phyloP scores from a whole-genome alignment of 2,888 invertebrate genomes.

The Caenorhabditis virilis region DNA sequence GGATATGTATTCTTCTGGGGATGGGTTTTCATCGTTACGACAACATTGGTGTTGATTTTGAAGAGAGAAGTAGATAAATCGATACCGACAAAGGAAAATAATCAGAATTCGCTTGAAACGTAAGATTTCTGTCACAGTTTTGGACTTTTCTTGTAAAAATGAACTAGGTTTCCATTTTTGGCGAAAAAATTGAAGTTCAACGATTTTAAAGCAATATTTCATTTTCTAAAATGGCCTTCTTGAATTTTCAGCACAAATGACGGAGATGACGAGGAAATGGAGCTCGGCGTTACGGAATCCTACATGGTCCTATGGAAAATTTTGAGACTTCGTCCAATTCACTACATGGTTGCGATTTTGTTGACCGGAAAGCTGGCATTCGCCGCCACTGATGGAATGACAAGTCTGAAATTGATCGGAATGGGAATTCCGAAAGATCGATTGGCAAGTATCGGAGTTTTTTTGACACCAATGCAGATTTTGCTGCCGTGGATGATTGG shows the following conservation, averaged over 20 bases:
- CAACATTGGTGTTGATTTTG: conserved; percentile 85
- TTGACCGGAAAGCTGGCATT: conserved; percentile 93
- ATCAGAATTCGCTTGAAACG: neutral
- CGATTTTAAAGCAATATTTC: too few relatives aligned
- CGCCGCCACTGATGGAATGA: conserved; percentile 91
- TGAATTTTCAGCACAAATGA: conserved; percentile 45
- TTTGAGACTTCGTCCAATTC: conserved; percentile 81
- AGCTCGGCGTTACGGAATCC: conserved; percentile 75
- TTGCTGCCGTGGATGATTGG: conserved; percentile 85
- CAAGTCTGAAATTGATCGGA: conserved; percentile 91
- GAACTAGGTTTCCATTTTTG: too few relatives aligned
- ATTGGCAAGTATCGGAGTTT: conserved; percentile 87
- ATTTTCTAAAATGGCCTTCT: too few relatives aligned
- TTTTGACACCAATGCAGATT: conserved; percentile 90
- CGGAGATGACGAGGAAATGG: conserved; percentile 72
- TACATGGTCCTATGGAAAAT: conserved; percentile 84
- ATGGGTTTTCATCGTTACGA: conserved; percentile 84
- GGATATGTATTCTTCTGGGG: conserved; percentile 96
- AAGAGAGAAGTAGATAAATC: conserved; percentile 79
- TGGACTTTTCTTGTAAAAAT: neutral
- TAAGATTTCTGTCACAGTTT: neutral
- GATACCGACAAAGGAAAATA: conserved; percentile 40
- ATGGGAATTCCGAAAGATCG: conserved; percentile 94
- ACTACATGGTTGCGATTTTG: conserved; percentile 80
- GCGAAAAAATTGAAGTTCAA: too few relatives aligned